Evolutionary conservation across 2,888 invertebrate genomes (phyloP).

Genomic region (Drosophila mettleri): DNA sequence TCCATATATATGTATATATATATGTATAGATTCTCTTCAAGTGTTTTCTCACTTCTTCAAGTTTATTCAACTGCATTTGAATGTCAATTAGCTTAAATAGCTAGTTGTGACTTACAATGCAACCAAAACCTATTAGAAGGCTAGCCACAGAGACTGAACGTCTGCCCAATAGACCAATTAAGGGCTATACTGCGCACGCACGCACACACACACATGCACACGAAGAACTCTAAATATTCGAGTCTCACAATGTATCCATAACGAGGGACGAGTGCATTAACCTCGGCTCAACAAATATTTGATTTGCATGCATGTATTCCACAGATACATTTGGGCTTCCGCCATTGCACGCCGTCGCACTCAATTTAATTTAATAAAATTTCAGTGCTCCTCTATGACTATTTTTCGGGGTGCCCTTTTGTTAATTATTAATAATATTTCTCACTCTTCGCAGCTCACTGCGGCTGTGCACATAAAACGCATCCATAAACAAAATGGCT

Average conservation of each 20-base stretch:
- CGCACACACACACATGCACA: slow-evolving; percentile 12
- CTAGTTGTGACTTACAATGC: slow-evolving; percentile 75
- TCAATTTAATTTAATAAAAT: slow-evolving; percentile 81
- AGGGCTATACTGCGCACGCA: slow-evolving; percentile 42
- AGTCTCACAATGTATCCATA: slow-evolving; percentile 36
- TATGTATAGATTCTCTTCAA: background rate
- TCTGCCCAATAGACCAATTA: slow-evolving; percentile 63
- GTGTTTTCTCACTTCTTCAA: slow-evolving; percentile 24
- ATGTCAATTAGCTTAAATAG: slow-evolving; percentile 78
- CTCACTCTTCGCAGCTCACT: slow-evolving; percentile 2
- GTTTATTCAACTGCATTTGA: slow-evolving; percentile 80
- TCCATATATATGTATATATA: background rate
- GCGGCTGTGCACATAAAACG: slow-evolving; percentile 72
- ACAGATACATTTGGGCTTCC: slow-evolving; percentile 48
- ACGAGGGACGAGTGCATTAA: slow-evolving; percentile 70
- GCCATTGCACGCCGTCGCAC: slow-evolving; percentile 60
- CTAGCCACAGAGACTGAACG: slow-evolving; percentile 23
- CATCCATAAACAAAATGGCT: slow-evolving; percentile 73
- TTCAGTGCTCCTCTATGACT: slow-evolving; percentile 45
- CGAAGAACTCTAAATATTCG: background rate
- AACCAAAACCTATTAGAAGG: slow-evolving; percentile 68
- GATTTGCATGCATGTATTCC: slow-evolving; percentile 65
- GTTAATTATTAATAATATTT: slow-evolving; percentile 76
- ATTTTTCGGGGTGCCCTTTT: slow-evolving; percentile 70
- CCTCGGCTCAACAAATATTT: slow-evolving; percentile 58